Percentiles rank a stretch among this genome's conserved stretches.
Conservation (phyloP, 2,797 vertebrate genomes). For the Oreortyx pictus region DNA sequence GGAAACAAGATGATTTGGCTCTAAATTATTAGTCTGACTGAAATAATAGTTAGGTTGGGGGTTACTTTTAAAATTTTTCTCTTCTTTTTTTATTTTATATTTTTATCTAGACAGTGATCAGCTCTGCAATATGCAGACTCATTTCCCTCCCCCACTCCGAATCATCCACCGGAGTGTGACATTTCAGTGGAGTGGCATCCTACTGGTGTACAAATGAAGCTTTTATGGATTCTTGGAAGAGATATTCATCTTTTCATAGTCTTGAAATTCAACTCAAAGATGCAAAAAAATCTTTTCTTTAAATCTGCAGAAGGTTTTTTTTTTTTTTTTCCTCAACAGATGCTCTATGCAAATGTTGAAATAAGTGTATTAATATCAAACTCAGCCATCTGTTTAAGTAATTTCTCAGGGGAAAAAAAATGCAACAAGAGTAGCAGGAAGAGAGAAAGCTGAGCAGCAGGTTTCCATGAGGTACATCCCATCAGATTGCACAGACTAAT, state of each 20-base stretch:
- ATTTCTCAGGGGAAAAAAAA: constrained; percentile 28
- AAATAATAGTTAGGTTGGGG: neutral
- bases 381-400: constrained; percentile 68
- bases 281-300: neutral
- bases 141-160: constrained; percentile 44
- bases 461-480: neutral
- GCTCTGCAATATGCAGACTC: constrained; percentile 4
- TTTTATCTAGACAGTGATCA: constrained; percentile 8
- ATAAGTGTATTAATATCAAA: constrained; percentile 67
- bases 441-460: constrained; percentile 23
- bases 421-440: constrained; percentile 7
- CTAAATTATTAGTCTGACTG: neutral
- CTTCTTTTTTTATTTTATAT: neutral
- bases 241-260: constrained; percentile 39
- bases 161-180: constrained; percentile 51
- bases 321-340: constrained; percentile 18
- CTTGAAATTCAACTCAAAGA: constrained; percentile 64
- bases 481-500: neutral
- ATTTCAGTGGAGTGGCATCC: constrained; percentile 56
- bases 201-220: constrained; percentile 45
- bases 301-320: constrained; percentile 29
- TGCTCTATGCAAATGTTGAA: constrained; percentile 72
- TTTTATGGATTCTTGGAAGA: constrained; percentile 60
- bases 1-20: neutral
- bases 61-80: neutral